phyloP scores from a whole-genome alignment of 2,888 invertebrate species.

The Diachrysia chrysitis region DNA sequence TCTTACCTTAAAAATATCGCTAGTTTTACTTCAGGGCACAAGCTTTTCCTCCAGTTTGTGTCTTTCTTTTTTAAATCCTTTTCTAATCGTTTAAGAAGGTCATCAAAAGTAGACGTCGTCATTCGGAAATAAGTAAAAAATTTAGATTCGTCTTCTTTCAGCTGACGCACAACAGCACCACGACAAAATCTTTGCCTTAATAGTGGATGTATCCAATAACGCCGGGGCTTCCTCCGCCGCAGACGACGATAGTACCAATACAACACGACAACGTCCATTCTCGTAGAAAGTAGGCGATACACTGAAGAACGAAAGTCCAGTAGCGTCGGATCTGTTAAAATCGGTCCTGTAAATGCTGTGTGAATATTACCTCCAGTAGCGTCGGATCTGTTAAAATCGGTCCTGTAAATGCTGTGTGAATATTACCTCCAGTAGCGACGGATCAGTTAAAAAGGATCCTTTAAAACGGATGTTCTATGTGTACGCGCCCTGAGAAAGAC shows the following conservation, averaged over 20 bases:
- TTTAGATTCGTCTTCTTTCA: constrained; percentile 44
- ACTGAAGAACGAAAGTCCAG: constrained; percentile 31
- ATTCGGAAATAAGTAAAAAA: constrained; percentile 43
- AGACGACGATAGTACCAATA: constrained; percentile 57
- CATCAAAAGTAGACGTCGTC: constrained; percentile 34
- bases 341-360: constrained; percentile 27
- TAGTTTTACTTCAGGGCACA: constrained; percentile 46
- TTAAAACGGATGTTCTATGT: constrained; percentile 34
- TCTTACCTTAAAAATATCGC: constrained; percentile 48
- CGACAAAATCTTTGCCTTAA: constrained; percentile 43
- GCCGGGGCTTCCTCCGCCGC: constrained; percentile 48
- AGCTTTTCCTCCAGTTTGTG: constrained; percentile 35
- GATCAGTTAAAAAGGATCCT: constrained; percentile 37
- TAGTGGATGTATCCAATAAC: constrained; percentile 56
- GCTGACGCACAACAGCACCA: constrained; percentile 46
- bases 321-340: constrained; percentile 35
- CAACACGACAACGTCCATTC: constrained; percentile 42
- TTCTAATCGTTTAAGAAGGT: constrained; percentile 38
- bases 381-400: constrained; percentile 33
- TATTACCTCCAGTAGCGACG: constrained; percentile 36
- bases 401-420: constrained; percentile 31
- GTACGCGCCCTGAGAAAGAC: constrained; percentile 35
- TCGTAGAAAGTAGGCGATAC: constrained; percentile 30
- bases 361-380: constrained; percentile 37
- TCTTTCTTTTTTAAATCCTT: constrained; percentile 44